Percentiles rank a stretch among this genome's conserved stretches.
phyloP scores from a whole-genome alignment of 1,140 invertebrate genomes.

The Hycleus cichorii region DNA sequence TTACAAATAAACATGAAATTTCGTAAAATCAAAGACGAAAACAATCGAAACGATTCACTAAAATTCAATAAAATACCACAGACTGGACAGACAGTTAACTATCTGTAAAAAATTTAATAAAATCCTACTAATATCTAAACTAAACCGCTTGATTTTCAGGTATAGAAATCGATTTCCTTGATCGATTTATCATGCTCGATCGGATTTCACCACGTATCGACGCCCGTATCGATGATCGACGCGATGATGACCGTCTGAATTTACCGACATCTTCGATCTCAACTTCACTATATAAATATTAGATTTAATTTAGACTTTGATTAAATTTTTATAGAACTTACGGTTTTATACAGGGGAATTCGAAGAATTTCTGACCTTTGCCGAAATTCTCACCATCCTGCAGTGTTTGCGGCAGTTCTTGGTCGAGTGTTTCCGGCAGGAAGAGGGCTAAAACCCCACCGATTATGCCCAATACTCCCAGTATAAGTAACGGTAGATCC shows the following conservation, averaged over 20 bases:
- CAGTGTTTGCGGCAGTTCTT: slow-evolving; percentile 74
- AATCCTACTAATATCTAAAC: too few species aligned
- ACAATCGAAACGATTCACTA: too few species aligned
- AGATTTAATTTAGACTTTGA: too few species aligned
- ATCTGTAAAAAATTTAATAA: too few species aligned
- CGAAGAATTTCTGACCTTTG: slow-evolving; percentile 66
- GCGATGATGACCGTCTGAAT: slow-evolving; percentile 36
- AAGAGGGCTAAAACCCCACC: slow-evolving; percentile 67
- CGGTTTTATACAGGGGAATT: slow-evolving; percentile 65
- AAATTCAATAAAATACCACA: too few species aligned
- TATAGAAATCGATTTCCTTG: background rate
- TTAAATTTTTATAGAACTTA: slow-evolving; percentile 29
- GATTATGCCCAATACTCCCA: slow-evolving; percentile 63
- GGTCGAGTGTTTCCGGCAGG: slow-evolving; percentile 74
- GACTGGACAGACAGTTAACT: too few species aligned
- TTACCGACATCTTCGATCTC: slow-evolving; percentile 33
- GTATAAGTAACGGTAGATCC: slow-evolving; percentile 62
- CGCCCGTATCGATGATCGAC: slow-evolving; percentile 47
- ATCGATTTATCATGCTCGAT: slow-evolving; percentile 54
- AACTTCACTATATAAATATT: slow-evolving; percentile 26
- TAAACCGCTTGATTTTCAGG: background rate
- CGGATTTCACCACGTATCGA: slow-evolving; percentile 58
- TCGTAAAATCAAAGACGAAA: too few species aligned
- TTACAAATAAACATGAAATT: too few species aligned
- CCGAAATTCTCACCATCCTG: slow-evolving; percentile 81